Conservation (phyloP, 2,113 vertebrate species). For the Entelurus aequoreus region DNA sequence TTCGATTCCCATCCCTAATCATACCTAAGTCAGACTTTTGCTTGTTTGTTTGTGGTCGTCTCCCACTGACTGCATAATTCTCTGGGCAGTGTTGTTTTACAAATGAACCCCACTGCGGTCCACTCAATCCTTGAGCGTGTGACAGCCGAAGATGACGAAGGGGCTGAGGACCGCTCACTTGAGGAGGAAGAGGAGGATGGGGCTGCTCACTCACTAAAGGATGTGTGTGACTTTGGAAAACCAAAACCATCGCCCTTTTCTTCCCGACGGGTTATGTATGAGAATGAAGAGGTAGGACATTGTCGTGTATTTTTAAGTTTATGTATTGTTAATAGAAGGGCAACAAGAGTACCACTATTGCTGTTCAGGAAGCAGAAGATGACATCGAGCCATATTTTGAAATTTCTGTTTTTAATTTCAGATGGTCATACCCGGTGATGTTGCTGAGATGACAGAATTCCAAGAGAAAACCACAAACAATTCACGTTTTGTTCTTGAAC, state of each 20-base stretch:
- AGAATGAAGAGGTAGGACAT: conserved; percentile 88
- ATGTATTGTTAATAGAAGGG: conserved; percentile 34
- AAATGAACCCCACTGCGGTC: conserved; percentile 89
- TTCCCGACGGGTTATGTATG: conserved; percentile 96
- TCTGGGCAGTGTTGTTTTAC: conserved; percentile 82
- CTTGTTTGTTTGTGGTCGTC: not conserved
- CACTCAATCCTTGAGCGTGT: conserved; percentile 93
- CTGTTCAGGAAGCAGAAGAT: conserved; percentile 8
- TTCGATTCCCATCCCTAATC: too few species aligned
- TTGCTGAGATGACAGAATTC: conserved; percentile 91
- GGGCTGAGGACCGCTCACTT: conserved; percentile 81
- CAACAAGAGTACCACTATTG: conserved; percentile 16
- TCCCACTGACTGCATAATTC: not conserved
- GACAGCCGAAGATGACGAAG: conserved; percentile 87
- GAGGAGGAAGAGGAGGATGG: conserved; percentile 90
- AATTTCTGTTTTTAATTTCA: conserved; percentile 48
- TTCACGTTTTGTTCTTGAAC: conserved; percentile 89
- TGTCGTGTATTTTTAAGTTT: not conserved
- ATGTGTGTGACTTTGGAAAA: conserved; percentile 92
- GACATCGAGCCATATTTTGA: not conserved
- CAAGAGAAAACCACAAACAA: conserved; percentile 95
- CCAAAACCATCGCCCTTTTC: conserved; percentile 95
- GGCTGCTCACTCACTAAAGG: conserved; percentile 89
- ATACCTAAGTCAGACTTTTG: not conserved
- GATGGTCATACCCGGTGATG: conserved; percentile 97